phyloP scores from a whole-genome alignment of 2,113 vertebrate species.

The Anser cygnoides region DNA sequence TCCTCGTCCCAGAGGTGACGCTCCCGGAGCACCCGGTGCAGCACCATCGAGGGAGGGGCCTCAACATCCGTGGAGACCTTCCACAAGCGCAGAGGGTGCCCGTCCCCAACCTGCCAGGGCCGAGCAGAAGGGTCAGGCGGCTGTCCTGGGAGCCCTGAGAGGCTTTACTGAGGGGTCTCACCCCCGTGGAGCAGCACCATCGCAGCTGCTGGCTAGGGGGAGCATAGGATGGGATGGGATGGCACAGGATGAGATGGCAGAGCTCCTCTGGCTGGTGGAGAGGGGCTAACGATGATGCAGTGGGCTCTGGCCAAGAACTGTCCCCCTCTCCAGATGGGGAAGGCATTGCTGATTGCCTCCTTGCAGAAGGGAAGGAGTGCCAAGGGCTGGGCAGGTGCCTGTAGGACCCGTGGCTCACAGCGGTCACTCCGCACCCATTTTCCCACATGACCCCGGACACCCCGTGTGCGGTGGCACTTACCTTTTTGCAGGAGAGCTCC shows the following conservation, averaged over 20 bases:
- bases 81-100: slow-evolving; percentile 84
- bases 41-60: slow-evolving; percentile 77
- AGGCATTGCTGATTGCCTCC: neutral
- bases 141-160: accelerated
- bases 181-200: accelerated
- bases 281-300: accelerated
- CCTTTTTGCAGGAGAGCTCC: slow-evolving; percentile 86
- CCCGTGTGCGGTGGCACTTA: neutral
- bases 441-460: accelerated
- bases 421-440: accelerated
- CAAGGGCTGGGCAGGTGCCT: neutral
- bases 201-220: neutral
- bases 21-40: slow-evolving; percentile 85
- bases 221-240: neutral
- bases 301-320: neutral
- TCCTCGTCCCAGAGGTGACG: slow-evolving; percentile 89
- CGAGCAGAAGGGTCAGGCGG: neutral
- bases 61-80: slow-evolving; percentile 81
- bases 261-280: no score
- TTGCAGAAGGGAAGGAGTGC: neutral
- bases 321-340: neutral
- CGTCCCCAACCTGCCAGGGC: slow-evolving; percentile 77
- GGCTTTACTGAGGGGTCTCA: accelerated
- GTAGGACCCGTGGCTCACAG: accelerated
- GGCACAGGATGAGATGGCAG: neutral